phyloP scores from a whole-genome alignment of 2,888 invertebrate genomes.

The Eucera pruinosa region DNA sequence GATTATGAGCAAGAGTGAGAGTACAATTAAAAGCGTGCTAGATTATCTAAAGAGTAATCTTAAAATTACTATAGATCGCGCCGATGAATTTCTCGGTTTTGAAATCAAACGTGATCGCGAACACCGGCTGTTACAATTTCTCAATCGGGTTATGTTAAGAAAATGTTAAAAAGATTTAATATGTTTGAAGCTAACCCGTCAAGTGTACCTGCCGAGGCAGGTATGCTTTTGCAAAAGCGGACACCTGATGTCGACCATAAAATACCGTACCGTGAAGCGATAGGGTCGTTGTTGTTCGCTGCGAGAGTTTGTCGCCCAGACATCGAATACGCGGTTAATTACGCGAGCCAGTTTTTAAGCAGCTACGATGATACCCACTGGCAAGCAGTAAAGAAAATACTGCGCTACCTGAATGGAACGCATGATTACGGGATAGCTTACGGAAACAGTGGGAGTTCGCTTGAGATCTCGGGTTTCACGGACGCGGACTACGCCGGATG shows the following conservation, averaged over 20 bases:
- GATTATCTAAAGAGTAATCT: background rate
- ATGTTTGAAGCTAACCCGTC: background rate
- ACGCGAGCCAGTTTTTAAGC: background rate
- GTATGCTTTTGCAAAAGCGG: background rate
- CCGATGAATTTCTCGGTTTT: background rate
- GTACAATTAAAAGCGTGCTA: background rate
- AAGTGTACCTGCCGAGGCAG: background rate
- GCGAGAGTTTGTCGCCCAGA: background rate
- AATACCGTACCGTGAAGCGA: constrained; percentile 4
- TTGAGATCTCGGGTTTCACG: background rate
- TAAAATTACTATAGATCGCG: background rate
- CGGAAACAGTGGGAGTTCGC: constrained; percentile 13
- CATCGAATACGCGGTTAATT: background rate
- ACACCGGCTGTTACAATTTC: background rate
- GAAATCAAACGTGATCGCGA: constrained; percentile 15
- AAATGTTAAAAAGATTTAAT: background rate
- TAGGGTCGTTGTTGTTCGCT: background rate
- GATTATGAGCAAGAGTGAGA: background rate
- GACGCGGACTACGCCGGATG: no score
- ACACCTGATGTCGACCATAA: background rate
- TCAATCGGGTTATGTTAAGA: constrained; percentile 1
- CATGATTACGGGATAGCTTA: constrained; percentile 2
- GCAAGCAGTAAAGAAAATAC: no score
- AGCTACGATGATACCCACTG: no score
- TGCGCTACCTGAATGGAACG: constrained; percentile 1